A percentile compares a stretch with the other conserved stretches of the same genome.
phyloP scores from a whole-genome alignment of 2,888 invertebrate genomes.

The Stenoptilia bipunctidactyla region DNA sequence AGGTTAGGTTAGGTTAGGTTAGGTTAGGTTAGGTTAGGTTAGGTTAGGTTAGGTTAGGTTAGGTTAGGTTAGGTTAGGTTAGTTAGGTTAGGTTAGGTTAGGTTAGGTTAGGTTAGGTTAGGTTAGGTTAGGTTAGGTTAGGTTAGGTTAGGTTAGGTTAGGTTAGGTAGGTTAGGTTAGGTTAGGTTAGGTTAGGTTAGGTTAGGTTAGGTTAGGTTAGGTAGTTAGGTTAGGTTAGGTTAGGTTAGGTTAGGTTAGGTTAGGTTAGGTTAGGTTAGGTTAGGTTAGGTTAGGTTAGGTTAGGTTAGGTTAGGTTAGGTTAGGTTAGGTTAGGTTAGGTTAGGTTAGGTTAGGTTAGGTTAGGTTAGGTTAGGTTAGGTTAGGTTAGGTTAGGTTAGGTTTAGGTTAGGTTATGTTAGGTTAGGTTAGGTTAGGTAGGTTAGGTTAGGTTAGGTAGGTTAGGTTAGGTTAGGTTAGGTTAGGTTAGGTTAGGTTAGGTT shows the following conservation, averaged over 20 bases:
- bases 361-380: conserved; percentile 1
- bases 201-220: conserved; percentile 11
- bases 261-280: conserved; percentile 22
- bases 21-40: conserved; percentile 15
- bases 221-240: conserved; percentile 20
- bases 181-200: conserved; percentile 14
- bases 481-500: conserved; percentile 15
- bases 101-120: conserved; percentile 12
- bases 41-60: conserved; percentile 15
- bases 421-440: conserved; percentile 23
- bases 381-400: conserved; percentile 18
- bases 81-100: conserved; percentile 9
- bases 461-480: conserved; percentile 14
- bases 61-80: conserved; percentile 5
- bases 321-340: conserved; percentile 18
- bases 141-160: conserved; percentile 14
- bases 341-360: conserved; percentile 4
- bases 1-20: conserved; percentile 11
- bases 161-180: conserved; percentile 8
- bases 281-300: conserved; percentile 22
- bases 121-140: conserved; percentile 11
- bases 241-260: conserved; percentile 21
- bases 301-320: conserved; percentile 21
- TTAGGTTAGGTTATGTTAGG: conserved; percentile 8
- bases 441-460: conserved; percentile 19